These are phyloP conservation scores for Tenualosa thibaudeaui DNA, from an alignment of 2,797 vertebrate species.

Conservation along the genomic window DNA sequence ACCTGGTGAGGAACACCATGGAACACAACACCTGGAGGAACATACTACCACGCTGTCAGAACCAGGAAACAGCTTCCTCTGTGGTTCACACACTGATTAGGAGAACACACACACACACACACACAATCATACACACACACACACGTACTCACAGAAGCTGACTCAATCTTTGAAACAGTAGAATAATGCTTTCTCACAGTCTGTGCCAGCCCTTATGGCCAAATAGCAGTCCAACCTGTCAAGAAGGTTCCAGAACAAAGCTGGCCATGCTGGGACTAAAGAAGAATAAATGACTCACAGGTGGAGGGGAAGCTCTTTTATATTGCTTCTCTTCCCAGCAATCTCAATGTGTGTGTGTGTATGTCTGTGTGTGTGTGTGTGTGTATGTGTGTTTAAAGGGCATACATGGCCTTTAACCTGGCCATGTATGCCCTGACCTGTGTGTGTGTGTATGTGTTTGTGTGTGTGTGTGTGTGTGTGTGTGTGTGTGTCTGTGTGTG, in stretches of 20 bases:
- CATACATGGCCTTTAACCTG: too few species aligned
- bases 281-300: too few species aligned
- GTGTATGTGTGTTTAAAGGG: too few species aligned
- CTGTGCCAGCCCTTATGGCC: neutral
- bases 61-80: neutral
- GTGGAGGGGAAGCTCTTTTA: too few species aligned
- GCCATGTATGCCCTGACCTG: too few species aligned
- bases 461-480: neutral
- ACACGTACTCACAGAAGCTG: neutral
- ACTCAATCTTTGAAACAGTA: neutral
- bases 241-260: too few species aligned
- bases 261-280: too few species aligned
- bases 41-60: neutral
- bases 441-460: too few species aligned
- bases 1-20: slow-evolving; percentile 74
- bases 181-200: neutral
- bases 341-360: too few species aligned
- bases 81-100: neutral
- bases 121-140: slow-evolving; percentile 10
- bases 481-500: neutral
- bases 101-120: neutral
- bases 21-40: neutral
- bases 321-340: too few species aligned
- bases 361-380: too few species aligned
- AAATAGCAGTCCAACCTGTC: too few species aligned